Conservation (phyloP, 2,113 vertebrate species). For the Limanda limanda region DNA sequence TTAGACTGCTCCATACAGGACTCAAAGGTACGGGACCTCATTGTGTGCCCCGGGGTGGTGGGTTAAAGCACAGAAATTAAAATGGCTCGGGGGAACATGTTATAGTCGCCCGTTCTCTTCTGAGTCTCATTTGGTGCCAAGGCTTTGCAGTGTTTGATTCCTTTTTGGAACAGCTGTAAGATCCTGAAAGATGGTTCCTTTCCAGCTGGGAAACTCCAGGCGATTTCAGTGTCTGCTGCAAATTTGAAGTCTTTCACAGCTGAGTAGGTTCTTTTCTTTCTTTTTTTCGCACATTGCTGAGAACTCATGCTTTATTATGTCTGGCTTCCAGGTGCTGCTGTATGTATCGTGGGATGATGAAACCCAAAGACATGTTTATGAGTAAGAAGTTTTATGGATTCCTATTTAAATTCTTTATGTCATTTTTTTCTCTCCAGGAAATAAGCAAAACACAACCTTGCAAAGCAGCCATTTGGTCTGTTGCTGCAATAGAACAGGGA, state of each 20-base stretch:
- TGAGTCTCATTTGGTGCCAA: slow-evolving; percentile 9
- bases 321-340: slow-evolving; percentile 62
- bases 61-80: slow-evolving; percentile 28
- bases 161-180: slow-evolving; percentile 53
- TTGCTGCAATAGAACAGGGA: neutral
- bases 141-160: slow-evolving; percentile 45
- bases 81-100: slow-evolving; percentile 20
- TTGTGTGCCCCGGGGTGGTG: slow-evolving; percentile 16
- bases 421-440: neutral
- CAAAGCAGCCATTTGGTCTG: neutral
- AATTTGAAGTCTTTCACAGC: slow-evolving; percentile 58
- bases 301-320: slow-evolving; percentile 44
- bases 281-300: neutral
- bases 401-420: neutral
- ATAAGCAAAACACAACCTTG: neutral
- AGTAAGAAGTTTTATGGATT: slow-evolving; percentile 35
- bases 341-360: slow-evolving; percentile 30
- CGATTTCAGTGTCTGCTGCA: slow-evolving; percentile 37
- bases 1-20: slow-evolving; percentile 87
- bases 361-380: slow-evolving; percentile 1
- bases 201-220: slow-evolving; percentile 67
- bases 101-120: slow-evolving; percentile 22
- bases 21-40: slow-evolving; percentile 82
- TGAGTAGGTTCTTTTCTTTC: slow-evolving; percentile 23
- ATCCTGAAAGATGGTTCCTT: slow-evolving; percentile 55